These are phyloP conservation scores for Alces alces DNA, from an alignment of 2,113 vertebrate genomes.

Conservation along the genomic window DNA sequence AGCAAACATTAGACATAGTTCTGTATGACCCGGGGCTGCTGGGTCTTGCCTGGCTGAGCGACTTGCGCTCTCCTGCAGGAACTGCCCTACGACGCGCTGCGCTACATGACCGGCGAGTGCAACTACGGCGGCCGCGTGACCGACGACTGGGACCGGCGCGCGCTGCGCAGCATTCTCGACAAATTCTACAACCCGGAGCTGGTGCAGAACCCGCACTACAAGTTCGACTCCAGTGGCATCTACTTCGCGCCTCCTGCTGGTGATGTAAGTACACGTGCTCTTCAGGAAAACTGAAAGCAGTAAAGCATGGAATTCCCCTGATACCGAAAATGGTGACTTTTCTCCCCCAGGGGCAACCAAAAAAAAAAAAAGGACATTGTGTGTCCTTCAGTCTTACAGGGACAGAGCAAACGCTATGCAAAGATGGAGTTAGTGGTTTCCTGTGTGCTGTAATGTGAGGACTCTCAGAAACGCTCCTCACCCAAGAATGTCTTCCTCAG, in stretches of 20 bases:
- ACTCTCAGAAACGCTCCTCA: background rate
- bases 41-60: background rate
- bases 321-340: background rate
- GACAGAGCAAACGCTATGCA: background rate
- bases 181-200: conserved; percentile 83
- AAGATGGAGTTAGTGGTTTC: background rate
- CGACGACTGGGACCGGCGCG: conserved; percentile 88
- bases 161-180: conserved; percentile 83
- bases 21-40: accelerated
- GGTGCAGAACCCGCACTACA: conserved; percentile 77
- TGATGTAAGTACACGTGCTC: conserved; percentile 78
- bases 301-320: background rate
- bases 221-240: conserved; percentile 87
- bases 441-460: background rate
- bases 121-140: conserved; percentile 90
- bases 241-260: conserved; percentile 84
- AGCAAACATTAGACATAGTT: background rate
- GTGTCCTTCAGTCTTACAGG: background rate
- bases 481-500: background rate
- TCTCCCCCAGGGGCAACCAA: background rate
- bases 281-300: background rate
- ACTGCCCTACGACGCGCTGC: conserved; percentile 86
- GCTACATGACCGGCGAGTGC: conserved; percentile 90
- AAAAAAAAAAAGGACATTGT: too few species aligned
- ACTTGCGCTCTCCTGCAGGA: conserved; percentile 71